Evolutionary conservation across 2,888 invertebrate genomes (phyloP), one percentile per base, ranked within the genome.

Genomic region (Uloborus plumipes): DNA sequence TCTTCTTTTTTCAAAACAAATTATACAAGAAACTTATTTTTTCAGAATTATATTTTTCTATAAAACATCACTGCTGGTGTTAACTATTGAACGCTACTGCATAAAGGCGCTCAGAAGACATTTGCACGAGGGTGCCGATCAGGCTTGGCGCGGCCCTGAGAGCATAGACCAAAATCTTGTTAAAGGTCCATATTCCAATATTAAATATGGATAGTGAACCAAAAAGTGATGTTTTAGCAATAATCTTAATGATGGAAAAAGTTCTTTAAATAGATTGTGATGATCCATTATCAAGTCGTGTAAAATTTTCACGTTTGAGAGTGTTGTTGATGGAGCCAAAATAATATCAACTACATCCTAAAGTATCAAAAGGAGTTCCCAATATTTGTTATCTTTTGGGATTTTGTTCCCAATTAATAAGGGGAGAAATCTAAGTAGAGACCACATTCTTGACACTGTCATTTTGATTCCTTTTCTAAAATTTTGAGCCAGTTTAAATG

Each of bases 101-200:
- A n/a, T n/a, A n/a, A n/a, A n/a, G n/a, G n/a, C n/a, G n/a, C n/a
- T n/a, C n/a, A n/a, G n/a, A n/a, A n/a, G n/a, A n/a, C n/a, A n/a
- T n/a, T n/a, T n/a, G n/a, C n/a, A n/a, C n/a, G n/a, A n/a, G n/a
- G n/a, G n/a, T n/a, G n/a, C n/a, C n/a, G n/a, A n/a, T n/a, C n/a
- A n/a, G n/a, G n/a, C n/a, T n/a, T n/a, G n/a, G n/a, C n/a, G n/a
- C n/a, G n/a, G n/a, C n/a, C n/a, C n/a, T n/a, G n/a, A n/a, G n/a
- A n/a, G 53, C 53, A 51, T 18, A 6, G 64, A 64, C 64, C 64
- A 64, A 9, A 39, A 20, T 13, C 26, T 26, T 26, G 31, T n/a
- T 39, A 64, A 39, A 9, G 64, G 64, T 11, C 64, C 64, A 64
- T 26, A 64, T 64, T 64, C 22, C 14, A 64, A n/a, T n/a, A 39